Evolutionary conservation across 2,797 vertebrate genomes (phyloP).

Genomic region (Netta rufina): DNA sequence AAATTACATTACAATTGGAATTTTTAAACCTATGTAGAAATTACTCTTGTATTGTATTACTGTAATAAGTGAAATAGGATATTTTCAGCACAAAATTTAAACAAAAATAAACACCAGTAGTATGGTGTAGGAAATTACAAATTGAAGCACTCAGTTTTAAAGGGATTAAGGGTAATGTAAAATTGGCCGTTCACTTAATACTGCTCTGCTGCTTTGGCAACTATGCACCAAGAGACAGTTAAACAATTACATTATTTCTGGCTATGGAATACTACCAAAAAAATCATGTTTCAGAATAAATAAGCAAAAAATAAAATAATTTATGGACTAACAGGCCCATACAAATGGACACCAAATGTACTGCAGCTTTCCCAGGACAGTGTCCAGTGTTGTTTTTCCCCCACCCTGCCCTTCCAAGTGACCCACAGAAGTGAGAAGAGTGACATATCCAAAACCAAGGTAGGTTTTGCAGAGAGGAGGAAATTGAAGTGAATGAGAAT

Average conservation of each 20-base stretch:
- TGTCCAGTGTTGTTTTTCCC: fast-evolving
- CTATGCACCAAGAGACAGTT: not conserved
- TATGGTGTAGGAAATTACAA: slow-evolving; percentile 10
- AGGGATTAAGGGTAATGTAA: not conserved
- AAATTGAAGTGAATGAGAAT: not conserved
- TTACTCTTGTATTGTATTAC: not conserved
- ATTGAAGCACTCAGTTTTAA: slow-evolving; percentile 10
- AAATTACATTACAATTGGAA: slow-evolving; percentile 2
- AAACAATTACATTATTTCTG: not conserved
- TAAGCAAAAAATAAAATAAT: not conserved
- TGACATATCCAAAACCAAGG: not conserved
- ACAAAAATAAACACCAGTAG: not conserved
- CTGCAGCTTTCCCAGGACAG: not conserved
- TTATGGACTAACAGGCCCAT: not conserved
- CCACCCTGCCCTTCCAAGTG: fast-evolving
- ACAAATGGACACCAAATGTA: not conserved
- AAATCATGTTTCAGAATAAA: not conserved
- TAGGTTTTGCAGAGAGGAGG: not conserved
- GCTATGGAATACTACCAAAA: not conserved
- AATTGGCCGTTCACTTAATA: slow-evolving; percentile 19
- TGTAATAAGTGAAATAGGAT: not conserved
- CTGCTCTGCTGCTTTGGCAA: not conserved
- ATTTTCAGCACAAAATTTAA: slow-evolving; percentile 9
- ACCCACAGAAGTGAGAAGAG: not conserved
- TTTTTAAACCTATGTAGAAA: not conserved